Percentiles rank a stretch among this genome's conserved stretches.
These are phyloP conservation scores for Catharus bicknelli DNA, from an alignment of 2,113 vertebrate species.

Conservation along the genomic window DNA sequence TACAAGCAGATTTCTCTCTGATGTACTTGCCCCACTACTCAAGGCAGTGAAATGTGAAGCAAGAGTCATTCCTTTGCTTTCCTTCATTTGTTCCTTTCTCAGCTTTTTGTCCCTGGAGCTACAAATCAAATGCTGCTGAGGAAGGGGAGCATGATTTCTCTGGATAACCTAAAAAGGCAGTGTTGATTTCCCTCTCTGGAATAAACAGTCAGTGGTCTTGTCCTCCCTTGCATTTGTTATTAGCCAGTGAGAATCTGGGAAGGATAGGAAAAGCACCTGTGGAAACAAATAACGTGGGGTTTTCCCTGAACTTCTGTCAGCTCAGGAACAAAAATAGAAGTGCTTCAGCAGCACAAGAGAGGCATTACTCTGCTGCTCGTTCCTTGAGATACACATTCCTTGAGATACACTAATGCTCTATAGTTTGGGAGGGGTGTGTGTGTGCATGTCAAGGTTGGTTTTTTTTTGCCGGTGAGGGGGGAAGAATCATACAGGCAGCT, in stretches of 20 bases:
- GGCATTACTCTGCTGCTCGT: background rate
- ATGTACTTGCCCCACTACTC: background rate
- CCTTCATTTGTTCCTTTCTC: background rate
- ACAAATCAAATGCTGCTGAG: background rate
- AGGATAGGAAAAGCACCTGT: background rate
- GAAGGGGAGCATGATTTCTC: background rate
- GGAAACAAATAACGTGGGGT: background rate
- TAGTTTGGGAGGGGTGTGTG: background rate
- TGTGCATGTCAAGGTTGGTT: too few species aligned
- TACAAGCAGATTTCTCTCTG: background rate
- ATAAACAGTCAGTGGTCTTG: background rate
- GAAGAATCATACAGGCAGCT: background rate
- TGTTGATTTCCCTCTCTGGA: background rate
- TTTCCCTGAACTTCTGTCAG: background rate
- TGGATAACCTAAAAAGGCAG: background rate
- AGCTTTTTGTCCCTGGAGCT: background rate
- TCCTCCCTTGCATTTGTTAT: background rate
- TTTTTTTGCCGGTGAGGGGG: accelerated
- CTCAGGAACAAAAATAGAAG: background rate
- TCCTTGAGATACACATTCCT: background rate
- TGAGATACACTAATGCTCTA: background rate
- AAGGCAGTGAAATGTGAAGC: background rate
- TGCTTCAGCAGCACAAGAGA: background rate
- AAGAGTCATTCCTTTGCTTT: background rate
- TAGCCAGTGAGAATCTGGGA: background rate